These are phyloP conservation scores for Plectrocnemia conspersa DNA, from an alignment of 1,140 invertebrate genomes.

Conservation along the genomic window DNA sequence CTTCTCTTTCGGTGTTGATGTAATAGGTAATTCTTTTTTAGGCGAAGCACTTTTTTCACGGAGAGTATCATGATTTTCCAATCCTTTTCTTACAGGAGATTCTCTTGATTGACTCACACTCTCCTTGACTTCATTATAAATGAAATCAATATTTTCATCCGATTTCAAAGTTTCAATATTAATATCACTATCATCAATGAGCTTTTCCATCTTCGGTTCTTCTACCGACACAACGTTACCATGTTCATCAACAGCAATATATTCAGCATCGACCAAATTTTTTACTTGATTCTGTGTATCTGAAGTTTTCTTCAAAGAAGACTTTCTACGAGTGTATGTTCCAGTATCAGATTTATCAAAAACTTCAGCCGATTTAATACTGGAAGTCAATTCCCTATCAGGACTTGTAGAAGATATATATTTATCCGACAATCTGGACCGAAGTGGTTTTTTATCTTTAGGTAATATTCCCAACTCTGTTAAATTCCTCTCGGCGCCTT, in stretches of 20 bases:
- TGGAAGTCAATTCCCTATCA: conserved; percentile 34
- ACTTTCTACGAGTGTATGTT: conserved; percentile 30
- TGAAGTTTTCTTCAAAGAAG: conserved; percentile 31
- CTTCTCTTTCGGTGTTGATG: background rate
- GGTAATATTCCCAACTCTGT: conserved; percentile 33
- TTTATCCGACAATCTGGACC: conserved; percentile 34
- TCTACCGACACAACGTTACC: conserved; percentile 24
- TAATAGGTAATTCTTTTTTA: conserved; percentile 4
- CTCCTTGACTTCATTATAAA: conserved; percentile 33
- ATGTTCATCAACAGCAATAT: conserved; percentile 27
- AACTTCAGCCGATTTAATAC: conserved; percentile 30
- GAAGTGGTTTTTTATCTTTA: conserved; percentile 24
- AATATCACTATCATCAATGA: conserved; percentile 1
- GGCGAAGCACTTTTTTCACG: conserved; percentile 2
- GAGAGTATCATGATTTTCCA: conserved; percentile 8
- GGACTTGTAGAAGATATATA: conserved; percentile 39
- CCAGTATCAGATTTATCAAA: conserved; percentile 23
- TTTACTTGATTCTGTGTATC: conserved; percentile 25
- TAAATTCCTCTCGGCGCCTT: conserved; percentile 35
- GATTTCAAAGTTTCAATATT: too few species aligned
- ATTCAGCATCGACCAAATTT: conserved; percentile 35
- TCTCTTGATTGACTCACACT: background rate
- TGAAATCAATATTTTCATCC: conserved; percentile 34
- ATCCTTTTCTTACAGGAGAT: conserved; percentile 5
- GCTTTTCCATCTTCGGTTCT: background rate